Conservation (phyloP, 2,888 invertebrate genomes). For the Aphodius sticticus region DNA sequence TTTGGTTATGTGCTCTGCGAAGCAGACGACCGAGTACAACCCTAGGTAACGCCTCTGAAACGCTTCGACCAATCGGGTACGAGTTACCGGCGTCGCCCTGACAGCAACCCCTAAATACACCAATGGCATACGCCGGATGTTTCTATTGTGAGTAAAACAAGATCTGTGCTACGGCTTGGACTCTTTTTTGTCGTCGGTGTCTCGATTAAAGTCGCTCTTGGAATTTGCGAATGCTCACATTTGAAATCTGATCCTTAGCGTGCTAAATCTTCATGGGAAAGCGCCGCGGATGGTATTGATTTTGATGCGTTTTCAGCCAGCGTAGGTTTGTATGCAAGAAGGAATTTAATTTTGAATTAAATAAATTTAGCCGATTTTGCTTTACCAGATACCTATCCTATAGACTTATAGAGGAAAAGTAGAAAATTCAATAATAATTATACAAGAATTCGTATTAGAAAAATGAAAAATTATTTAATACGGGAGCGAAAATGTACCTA, state of each 20-base stretch:
- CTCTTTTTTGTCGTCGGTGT: conserved; percentile 9
- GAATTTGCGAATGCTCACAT: conserved; percentile 13
- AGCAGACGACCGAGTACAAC: conserved; percentile 36
- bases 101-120: conserved; percentile 47
- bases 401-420: too few species aligned
- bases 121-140: conserved; percentile 43
- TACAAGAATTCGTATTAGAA: too few species aligned
- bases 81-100: conserved; percentile 46
- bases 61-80: conserved; percentile 35
- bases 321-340: not conserved
- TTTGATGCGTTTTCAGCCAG: not conserved
- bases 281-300: conserved; percentile 13
- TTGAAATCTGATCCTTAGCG: conserved; percentile 17
- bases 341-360: not conserved
- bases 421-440: too few species aligned
- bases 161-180: not conserved
- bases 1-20: conserved; percentile 40
- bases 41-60: conserved; percentile 44
- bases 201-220: conserved; percentile 15
- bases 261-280: conserved; percentile 22
- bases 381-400: not conserved
- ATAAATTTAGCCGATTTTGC: not conserved
- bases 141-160: conserved; percentile 21
- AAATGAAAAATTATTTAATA: too few species aligned
- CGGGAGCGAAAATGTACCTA: too few species aligned